These are phyloP conservation scores for Eurytoma adleriae DNA, from an alignment of 2,888 invertebrate species.

Conservation along the genomic window DNA sequence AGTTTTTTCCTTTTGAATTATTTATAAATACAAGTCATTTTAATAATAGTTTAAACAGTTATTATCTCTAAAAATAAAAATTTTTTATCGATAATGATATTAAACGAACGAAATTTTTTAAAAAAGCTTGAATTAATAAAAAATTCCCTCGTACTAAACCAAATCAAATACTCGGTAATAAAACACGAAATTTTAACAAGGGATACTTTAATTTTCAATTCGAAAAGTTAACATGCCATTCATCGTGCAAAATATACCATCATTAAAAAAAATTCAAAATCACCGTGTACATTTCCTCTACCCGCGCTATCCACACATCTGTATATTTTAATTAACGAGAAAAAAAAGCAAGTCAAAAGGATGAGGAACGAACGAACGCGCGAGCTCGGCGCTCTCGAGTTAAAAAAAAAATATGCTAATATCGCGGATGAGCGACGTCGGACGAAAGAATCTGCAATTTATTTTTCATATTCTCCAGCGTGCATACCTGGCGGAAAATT, in stretches of 20 bases:
- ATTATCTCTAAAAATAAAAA: too few relatives aligned
- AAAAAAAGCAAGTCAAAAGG: neutral
- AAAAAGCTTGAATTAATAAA: too few relatives aligned
- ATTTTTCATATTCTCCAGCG: slow-evolving; percentile 19
- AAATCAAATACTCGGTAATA: too few relatives aligned
- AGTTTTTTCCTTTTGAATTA: too few relatives aligned
- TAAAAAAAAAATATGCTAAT: slow-evolving; percentile 43
- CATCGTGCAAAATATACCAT: neutral
- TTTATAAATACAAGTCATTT: too few relatives aligned
- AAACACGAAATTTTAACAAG: too few relatives aligned
- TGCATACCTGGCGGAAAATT: slow-evolving; percentile 39
- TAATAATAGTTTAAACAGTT: too few relatives aligned
- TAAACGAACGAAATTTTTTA: too few relatives aligned
- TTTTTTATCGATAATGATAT: too few relatives aligned
- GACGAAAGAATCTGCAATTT: slow-evolving; percentile 46
- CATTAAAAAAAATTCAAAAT: slow-evolving; percentile 20
- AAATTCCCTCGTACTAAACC: too few relatives aligned
- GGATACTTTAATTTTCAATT: too few relatives aligned
- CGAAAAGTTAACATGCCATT: too few relatives aligned
- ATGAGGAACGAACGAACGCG: neutral
- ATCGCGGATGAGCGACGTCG: slow-evolving; percentile 24
- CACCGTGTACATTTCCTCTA: neutral
- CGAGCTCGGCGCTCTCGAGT: neutral
- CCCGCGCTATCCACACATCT: neutral
- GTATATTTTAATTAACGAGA: slow-evolving; percentile 46